Conservation (phyloP, 2,797 vertebrate species). For the Pangasius djambal region DNA sequence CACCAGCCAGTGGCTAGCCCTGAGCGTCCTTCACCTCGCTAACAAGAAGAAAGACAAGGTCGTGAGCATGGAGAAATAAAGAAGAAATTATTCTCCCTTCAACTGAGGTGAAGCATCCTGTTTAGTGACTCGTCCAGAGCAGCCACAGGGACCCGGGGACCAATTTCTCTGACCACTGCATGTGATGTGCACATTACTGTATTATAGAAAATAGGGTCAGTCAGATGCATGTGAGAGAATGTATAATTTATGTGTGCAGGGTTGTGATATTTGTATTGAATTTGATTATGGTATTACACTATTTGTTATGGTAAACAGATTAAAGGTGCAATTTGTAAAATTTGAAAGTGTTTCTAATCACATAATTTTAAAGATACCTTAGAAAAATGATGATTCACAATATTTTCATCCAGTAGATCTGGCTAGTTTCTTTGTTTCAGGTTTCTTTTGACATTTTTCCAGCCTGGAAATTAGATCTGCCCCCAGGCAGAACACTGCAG, state of each 20-base stretch:
- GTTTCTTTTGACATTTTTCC: no score
- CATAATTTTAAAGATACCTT: background rate
- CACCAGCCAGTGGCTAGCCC: conserved; percentile 55
- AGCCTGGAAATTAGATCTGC: background rate
- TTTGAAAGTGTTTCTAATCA: background rate
- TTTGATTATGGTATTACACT: no score
- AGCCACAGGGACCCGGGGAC: conserved; percentile 60
- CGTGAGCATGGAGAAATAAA: conserved; percentile 74
- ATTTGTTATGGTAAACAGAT: no score
- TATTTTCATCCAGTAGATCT: background rate
- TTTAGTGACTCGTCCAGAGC: conserved; percentile 85
- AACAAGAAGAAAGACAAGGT: conserved; percentile 73
- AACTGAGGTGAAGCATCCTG: conserved; percentile 87
- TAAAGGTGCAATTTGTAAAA: background rate
- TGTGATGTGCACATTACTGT: conserved; percentile 79
- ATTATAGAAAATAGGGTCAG: conserved; percentile 77
- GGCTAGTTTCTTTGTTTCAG: background rate
- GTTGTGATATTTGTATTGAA: background rate
- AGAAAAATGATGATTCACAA: background rate
- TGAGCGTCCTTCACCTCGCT: conserved; percentile 71
- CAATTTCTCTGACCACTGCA: conserved; percentile 80
- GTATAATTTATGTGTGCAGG: background rate
- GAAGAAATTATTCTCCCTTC: conserved; percentile 75
- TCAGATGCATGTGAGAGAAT: conserved; percentile 22
- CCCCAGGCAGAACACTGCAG: background rate